Evolutionary conservation across 2,888 invertebrate genomes (phyloP).

Genomic region (Pemphredon lugubris): DNA sequence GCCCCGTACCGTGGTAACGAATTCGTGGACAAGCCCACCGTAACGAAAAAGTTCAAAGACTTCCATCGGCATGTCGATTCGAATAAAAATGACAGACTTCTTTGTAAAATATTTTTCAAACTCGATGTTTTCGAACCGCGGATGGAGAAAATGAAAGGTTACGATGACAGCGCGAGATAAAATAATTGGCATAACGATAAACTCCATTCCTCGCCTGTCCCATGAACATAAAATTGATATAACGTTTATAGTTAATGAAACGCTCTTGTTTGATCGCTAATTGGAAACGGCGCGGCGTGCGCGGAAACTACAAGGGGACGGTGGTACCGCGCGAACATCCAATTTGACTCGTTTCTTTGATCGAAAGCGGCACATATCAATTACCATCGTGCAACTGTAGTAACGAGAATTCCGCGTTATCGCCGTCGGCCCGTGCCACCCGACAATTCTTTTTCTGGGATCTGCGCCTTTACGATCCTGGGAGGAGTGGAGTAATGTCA

Average conservation of each 20-base stretch:
- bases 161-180: too few relatives aligned
- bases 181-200: too few relatives aligned
- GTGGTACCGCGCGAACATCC: neutral
- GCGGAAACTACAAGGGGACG: neutral
- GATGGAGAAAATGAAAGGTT: too few relatives aligned
- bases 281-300: neutral
- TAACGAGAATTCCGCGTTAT: constrained; percentile 8
- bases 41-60: too few relatives aligned
- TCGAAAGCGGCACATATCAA: constrained; percentile 1
- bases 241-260: neutral
- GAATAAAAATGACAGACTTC: too few relatives aligned
- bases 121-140: too few relatives aligned
- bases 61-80: too few relatives aligned
- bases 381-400: constrained; percentile 7
- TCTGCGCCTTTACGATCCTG: constrained; percentile 5
- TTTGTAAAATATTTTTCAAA: too few relatives aligned
- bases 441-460: constrained; percentile 4
- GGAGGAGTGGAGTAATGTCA: neutral
- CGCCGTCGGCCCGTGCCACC: neutral
- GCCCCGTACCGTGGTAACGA: too few relatives aligned
- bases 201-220: too few relatives aligned
- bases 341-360: constrained; percentile 3
- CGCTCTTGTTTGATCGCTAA: neutral
- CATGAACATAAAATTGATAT: too few relatives aligned
- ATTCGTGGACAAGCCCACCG: too few relatives aligned